phyloP scores from a whole-genome alignment of 2,888 invertebrate genomes.

The Incurvaria masculella region DNA sequence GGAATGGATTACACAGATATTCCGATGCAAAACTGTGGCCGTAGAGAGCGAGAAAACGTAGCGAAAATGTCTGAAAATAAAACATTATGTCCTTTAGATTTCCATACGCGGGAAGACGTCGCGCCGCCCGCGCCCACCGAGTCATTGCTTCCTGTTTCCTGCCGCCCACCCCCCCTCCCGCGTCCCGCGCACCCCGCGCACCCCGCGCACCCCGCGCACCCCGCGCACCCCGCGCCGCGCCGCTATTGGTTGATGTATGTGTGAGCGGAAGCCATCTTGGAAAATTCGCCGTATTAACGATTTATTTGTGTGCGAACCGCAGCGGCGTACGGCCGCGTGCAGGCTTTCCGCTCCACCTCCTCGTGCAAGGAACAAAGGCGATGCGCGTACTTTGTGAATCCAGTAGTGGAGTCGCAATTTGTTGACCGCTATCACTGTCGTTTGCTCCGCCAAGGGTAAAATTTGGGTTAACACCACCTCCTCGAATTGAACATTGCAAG shows the following conservation, averaged over 20 bases:
- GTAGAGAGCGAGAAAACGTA: background rate
- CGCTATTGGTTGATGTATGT: background rate
- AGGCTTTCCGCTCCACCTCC: constrained; percentile 17
- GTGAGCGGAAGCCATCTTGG: constrained; percentile 43
- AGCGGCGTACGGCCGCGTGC: constrained; percentile 21
- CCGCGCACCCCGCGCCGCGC: background rate
- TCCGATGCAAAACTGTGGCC: too few species aligned
- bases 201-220: constrained; percentile 11
- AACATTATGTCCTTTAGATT: constrained; percentile 27
- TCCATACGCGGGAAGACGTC: constrained; percentile 34
- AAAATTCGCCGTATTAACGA: constrained; percentile 38
- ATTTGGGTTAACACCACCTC: too few species aligned
- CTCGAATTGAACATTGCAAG: too few species aligned
- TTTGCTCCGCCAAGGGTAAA: too few species aligned
- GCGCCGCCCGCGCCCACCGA: background rate
- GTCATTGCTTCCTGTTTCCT: background rate
- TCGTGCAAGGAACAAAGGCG: constrained; percentile 3
- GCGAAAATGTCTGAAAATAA: background rate
- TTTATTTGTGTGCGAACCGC: constrained; percentile 41
- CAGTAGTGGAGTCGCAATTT: too few species aligned
- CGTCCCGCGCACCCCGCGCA: constrained; percentile 27
- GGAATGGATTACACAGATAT: too few species aligned
- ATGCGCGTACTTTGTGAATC: too few species aligned
- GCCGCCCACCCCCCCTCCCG: constrained; percentile 20
- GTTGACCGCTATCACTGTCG: constrained; percentile 2